Conservation (phyloP, 2,797 vertebrate species). For the Melanotaenia trifasciata region DNA sequence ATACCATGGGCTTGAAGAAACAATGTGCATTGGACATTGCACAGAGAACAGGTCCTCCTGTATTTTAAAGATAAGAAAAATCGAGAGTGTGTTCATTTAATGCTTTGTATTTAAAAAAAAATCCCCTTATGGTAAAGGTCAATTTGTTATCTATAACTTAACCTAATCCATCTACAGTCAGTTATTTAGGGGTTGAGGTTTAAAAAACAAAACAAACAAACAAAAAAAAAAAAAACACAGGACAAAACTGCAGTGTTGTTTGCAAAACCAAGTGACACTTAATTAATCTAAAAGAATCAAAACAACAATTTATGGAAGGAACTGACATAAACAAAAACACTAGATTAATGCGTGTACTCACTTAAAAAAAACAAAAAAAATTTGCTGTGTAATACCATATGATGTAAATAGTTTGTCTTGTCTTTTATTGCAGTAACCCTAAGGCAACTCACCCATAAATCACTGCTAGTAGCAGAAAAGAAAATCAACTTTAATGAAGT, state of each 20-base stretch:
- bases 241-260: background rate
- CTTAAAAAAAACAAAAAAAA: background rate
- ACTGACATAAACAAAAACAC: background rate
- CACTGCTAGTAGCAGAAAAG: background rate
- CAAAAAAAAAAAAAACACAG: background rate
- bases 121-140: conserved; percentile 42
- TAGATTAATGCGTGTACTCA: background rate
- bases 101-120: conserved; percentile 41
- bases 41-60: conserved; percentile 37
- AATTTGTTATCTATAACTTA: conserved; percentile 39
- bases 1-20: conserved; percentile 34
- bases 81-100: conserved; percentile 32
- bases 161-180: conserved; percentile 23
- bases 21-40: conserved; percentile 33
- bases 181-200: conserved; percentile 20
- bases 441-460: background rate
- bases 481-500: conserved; percentile 14
- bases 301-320: too few relatives aligned
- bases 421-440: background rate
- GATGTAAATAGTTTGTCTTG: background rate
- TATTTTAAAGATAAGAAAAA: conserved; percentile 44
- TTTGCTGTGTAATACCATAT: background rate
- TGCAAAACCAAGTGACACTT: too few relatives aligned
- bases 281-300: too few relatives aligned
- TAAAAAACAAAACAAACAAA: background rate